Conservation (phyloP, 2,888 invertebrate genomes). For the Chrysotoxum bicinctum region DNA sequence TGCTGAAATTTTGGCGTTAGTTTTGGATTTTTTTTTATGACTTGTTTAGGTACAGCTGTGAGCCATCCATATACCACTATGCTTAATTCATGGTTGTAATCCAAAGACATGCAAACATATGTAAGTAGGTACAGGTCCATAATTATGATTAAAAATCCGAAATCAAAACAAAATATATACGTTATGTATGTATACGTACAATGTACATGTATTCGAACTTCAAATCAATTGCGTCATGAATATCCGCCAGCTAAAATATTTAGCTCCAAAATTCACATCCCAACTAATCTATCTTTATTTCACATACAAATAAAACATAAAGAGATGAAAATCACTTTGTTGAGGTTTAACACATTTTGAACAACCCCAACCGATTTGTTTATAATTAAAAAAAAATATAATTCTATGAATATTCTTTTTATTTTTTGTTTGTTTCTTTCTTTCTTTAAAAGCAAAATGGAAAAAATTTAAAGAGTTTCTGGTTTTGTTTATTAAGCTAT, state of each 20-base stretch:
- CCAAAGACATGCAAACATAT: too few relatives aligned
- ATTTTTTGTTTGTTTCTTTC: slow-evolving; percentile 17
- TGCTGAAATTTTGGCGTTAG: too few relatives aligned
- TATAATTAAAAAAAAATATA: slow-evolving; percentile 27
- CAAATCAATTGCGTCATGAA: slow-evolving; percentile 30
- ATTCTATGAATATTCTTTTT: background rate
- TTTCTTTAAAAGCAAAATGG: background rate
- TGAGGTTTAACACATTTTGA: slow-evolving; percentile 28
- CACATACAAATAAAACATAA: background rate
- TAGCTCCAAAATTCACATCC: background rate
- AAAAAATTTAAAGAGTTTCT: slow-evolving; percentile 23
- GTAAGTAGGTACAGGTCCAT: too few relatives aligned
- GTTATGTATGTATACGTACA: too few relatives aligned
- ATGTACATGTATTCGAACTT: too few relatives aligned
- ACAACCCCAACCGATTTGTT: slow-evolving; percentile 28
- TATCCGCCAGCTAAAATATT: background rate
- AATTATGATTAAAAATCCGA: too few relatives aligned
- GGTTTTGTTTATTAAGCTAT: slow-evolving; percentile 31
- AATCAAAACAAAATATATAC: too few relatives aligned
- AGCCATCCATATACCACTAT: too few relatives aligned
- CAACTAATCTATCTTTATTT: slow-evolving; percentile 19
- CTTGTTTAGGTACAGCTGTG: too few relatives aligned
- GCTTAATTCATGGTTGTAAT: too few relatives aligned
- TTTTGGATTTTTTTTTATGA: too few relatives aligned
- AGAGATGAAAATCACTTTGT: slow-evolving; percentile 27